Evolutionary conservation across 2,113 vertebrate genomes (phyloP).

Genomic region (Ptychochromis oligacanthus): DNA sequence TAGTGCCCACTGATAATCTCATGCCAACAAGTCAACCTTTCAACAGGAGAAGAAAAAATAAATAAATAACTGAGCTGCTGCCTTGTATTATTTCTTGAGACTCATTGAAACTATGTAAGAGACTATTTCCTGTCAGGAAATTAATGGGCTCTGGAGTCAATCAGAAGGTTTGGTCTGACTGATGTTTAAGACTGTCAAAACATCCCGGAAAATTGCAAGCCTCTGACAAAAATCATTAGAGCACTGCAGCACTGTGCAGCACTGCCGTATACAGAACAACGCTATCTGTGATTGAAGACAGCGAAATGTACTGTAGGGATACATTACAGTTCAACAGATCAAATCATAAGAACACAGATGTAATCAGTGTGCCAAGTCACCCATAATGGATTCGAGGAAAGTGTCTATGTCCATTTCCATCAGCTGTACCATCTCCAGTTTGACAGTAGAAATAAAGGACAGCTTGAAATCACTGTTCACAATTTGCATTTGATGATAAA

Average conservation of each 20-base stretch:
- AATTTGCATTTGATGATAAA: not conserved
- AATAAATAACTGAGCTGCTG: not conserved
- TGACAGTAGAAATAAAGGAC: not conserved
- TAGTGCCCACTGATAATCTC: not conserved
- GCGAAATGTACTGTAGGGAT: not conserved
- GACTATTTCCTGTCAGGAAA: not conserved
- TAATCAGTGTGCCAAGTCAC: not conserved
- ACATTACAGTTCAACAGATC: not conserved
- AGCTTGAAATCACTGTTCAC: not conserved
- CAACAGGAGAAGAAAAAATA: not conserved
- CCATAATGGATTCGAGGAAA: not conserved
- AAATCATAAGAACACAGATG: not conserved
- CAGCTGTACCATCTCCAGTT: not conserved
- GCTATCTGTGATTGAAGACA: not conserved
- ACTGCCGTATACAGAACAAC: not conserved
- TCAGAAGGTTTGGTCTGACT: not conserved
- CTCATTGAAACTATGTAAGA: not conserved
- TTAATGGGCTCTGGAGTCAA: not conserved
- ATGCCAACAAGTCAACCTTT: not conserved
- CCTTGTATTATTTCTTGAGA: not conserved
- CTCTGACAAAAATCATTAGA: not conserved
- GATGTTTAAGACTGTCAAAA: not conserved
- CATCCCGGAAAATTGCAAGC: not conserved
- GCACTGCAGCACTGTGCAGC: not conserved
- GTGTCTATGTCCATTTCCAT: not conserved